Evolutionary conservation across 2,797 vertebrate genomes (phyloP).

Genomic region (Gymnopithys bicolor): DNA sequence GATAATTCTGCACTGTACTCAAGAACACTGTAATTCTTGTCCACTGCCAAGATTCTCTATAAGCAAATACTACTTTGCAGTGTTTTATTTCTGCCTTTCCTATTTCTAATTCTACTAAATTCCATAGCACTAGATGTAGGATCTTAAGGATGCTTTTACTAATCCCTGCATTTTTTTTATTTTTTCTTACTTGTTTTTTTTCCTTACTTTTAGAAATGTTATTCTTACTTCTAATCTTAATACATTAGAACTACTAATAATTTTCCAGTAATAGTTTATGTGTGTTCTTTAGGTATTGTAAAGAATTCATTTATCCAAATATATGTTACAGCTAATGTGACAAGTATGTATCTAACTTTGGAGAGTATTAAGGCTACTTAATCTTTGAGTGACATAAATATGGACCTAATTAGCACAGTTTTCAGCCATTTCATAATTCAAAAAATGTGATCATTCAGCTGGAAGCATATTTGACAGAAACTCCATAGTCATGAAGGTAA

Average conservation of each 20-base stretch:
- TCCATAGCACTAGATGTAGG: no score
- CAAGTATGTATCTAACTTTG: constrained; percentile 54
- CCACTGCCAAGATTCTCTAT: background rate
- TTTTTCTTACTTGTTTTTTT: background rate
- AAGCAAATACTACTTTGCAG: background rate
- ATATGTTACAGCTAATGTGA: background rate
- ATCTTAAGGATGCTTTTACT: background rate
- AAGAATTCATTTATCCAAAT: constrained; percentile 11
- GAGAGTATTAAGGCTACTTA: constrained; percentile 65
- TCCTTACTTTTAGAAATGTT: background rate
- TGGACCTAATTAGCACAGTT: constrained; percentile 78
- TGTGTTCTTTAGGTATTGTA: background rate
- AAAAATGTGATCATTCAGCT: constrained; percentile 78
- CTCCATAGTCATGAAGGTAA: constrained; percentile 81
- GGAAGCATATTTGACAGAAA: constrained; percentile 82
- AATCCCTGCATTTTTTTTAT: background rate
- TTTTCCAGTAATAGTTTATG: background rate
- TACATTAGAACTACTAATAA: background rate
- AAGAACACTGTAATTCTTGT: background rate
- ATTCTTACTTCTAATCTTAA: constrained; percentile 9
- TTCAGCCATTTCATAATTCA: constrained; percentile 80
- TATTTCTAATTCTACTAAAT: background rate
- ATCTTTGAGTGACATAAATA: constrained; percentile 74
- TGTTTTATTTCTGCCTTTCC: background rate
- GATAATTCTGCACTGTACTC: background rate